Evolutionary conservation across 2,113 vertebrate genomes (phyloP), one percentile per base, ranked within the genome.

Genomic region (Polyodon spathula): DNA sequence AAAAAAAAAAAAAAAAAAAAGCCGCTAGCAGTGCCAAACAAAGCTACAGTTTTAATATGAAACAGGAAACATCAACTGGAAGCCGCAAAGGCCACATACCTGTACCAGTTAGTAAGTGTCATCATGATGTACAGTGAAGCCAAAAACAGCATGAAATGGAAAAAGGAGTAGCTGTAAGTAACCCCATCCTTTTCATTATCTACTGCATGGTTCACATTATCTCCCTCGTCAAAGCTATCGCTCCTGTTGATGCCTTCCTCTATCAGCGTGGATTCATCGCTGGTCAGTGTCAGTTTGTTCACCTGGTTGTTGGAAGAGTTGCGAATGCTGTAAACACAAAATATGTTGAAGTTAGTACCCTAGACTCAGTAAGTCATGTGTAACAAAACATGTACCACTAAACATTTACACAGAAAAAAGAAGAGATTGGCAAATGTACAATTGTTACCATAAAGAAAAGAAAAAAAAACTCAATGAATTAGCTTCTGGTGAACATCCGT

Each of bases 91-190:
- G 54, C 48, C 6, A 63, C 78, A 10, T 77, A 99, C 96, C 95
- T 97, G 88, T 99, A 99, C 95, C 95, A 99, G 82, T 97, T 99
- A 82, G 96, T 99, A 48, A 99, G 88, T 0, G 95, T 99, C 96
- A 99, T 99, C 96, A 99, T 99, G 78, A 98, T 99, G 77, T 99
- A 99, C 10, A 98, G 89, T 0, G 96, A 98, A 0, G 96, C 96
- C 79, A 99, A 76, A 80, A 98, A 99, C 58, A 99, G 87, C 95
- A 98, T 97, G 75, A 99, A 99, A 76, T 99, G 96, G 68, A 98
- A 99, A 83, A 99, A 99, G 8, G 94, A 97, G 60, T 99, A 99
- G 59, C 93, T 97, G 73, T 99, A 99, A 17, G 92, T 97, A 65
- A 99, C 94, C 0, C 94, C 95, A 4, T 97, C 96, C 62, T 79